phyloP scores from a whole-genome alignment of 2,113 vertebrate species.

The Heliornis fulica region DNA sequence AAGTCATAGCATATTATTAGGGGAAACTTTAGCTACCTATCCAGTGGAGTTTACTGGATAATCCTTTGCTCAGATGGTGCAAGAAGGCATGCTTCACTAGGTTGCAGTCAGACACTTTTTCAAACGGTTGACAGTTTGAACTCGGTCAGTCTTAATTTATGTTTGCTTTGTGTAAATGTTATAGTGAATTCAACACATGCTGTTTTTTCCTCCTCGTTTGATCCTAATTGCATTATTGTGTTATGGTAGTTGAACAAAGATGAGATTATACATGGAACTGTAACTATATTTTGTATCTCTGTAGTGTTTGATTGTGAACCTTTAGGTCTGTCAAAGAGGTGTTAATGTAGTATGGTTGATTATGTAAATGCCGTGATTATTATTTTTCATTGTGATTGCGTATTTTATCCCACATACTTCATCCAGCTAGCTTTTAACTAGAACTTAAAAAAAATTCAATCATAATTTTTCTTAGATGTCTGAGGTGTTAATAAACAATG shows the following conservation, averaged over 20 bases:
- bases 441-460: background rate
- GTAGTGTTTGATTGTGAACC: background rate
- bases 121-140: background rate
- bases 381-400: background rate
- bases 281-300: background rate
- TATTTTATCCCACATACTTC: background rate
- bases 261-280: background rate
- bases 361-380: background rate
- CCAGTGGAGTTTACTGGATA: background rate
- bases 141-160: background rate
- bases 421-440: background rate
- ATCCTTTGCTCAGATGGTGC: background rate
- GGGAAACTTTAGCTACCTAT: background rate
- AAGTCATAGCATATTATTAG: background rate
- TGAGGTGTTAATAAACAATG: background rate
- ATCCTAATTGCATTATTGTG: background rate
- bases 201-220: rapidly evolving
- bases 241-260: background rate
- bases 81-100: background rate
- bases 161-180: background rate
- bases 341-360: background rate
- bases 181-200: background rate
- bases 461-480: background rate
- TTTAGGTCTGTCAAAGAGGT: background rate
- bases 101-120: background rate